Evolutionary conservation across 1,140 invertebrate species (phyloP).

Genomic region (Helicoverpa armigera): DNA sequence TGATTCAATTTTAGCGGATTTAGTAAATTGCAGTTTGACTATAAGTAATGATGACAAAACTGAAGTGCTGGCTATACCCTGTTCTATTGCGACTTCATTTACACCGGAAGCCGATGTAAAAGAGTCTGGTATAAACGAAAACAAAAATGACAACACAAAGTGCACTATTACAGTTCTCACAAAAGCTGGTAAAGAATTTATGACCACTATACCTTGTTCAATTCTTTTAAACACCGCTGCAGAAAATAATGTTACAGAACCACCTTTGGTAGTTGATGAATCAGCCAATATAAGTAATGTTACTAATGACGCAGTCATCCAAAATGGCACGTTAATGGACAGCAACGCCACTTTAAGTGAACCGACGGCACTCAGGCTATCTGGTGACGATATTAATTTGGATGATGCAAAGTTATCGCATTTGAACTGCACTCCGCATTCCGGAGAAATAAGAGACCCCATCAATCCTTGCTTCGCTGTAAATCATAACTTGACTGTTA

Average conservation of each 20-base stretch:
- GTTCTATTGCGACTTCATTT: conserved; percentile 85
- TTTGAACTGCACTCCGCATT: conserved; percentile 68
- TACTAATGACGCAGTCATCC: conserved; percentile 12
- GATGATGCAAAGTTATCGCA: conserved; percentile 47
- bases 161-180: conserved; percentile 82
- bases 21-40: conserved; percentile 83
- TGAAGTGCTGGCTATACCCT: conserved; percentile 83
- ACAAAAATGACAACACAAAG: conserved; percentile 74
- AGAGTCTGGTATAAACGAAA: conserved; percentile 62
- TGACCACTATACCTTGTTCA: conserved; percentile 84
- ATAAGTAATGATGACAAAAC: conserved; percentile 77
- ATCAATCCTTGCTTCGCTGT: conserved; percentile 80
- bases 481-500: conserved; percentile 75
- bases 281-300: conserved; percentile 48
- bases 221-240: conserved; percentile 78
- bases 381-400: conserved; percentile 49
- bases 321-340: conserved; percentile 37
- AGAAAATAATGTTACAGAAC: conserved; percentile 82
- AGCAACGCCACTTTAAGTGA: conserved; percentile 57
- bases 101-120: conserved; percentile 79
- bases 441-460: conserved; percentile 73
- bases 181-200: conserved; percentile 78
- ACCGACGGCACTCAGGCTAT: conserved; percentile 64
- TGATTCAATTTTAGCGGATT: conserved; percentile 81
- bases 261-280: conserved; percentile 58